Percentiles rank a stretch among this genome's conserved stretches.
phyloP scores from a whole-genome alignment of 2,797 vertebrate species.

The Zonotrichia albicollis region DNA sequence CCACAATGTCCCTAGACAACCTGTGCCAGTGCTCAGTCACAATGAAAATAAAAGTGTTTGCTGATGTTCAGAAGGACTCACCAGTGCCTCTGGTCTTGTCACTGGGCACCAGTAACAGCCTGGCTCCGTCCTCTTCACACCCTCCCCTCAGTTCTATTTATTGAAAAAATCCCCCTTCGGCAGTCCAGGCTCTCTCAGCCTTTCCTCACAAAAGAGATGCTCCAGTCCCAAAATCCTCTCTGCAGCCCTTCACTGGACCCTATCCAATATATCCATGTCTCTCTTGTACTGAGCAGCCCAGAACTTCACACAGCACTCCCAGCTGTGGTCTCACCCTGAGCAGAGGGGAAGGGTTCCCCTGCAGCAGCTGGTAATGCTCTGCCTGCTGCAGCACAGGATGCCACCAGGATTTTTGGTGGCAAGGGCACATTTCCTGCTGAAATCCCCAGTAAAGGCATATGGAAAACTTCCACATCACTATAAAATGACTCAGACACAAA shows the following conservation, averaged over 20 bases:
- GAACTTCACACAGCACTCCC: background rate
- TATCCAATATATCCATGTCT: background rate
- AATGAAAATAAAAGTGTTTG: background rate
- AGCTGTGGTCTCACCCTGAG: background rate
- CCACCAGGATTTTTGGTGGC: too few species aligned
- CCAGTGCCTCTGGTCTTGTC: background rate
- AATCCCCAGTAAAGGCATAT: background rate
- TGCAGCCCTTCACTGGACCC: background rate
- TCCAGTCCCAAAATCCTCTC: background rate
- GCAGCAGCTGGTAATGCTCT: background rate
- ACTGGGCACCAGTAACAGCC: background rate
- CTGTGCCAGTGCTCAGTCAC: background rate
- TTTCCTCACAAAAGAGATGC: background rate
- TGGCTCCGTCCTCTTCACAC: background rate
- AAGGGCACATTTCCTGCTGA: background rate
- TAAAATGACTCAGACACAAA: background rate
- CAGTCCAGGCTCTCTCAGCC: background rate
- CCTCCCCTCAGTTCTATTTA: background rate
- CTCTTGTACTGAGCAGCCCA: background rate
- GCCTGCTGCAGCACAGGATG: background rate
- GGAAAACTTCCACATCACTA: background rate
- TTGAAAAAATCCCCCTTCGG: background rate
- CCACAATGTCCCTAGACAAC: background rate
- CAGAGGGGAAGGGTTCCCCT: background rate
- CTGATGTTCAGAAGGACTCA: background rate